These are phyloP conservation scores for Drosophila prostipennis DNA, from an alignment of 2,888 invertebrate species.

Conservation along the genomic window DNA sequence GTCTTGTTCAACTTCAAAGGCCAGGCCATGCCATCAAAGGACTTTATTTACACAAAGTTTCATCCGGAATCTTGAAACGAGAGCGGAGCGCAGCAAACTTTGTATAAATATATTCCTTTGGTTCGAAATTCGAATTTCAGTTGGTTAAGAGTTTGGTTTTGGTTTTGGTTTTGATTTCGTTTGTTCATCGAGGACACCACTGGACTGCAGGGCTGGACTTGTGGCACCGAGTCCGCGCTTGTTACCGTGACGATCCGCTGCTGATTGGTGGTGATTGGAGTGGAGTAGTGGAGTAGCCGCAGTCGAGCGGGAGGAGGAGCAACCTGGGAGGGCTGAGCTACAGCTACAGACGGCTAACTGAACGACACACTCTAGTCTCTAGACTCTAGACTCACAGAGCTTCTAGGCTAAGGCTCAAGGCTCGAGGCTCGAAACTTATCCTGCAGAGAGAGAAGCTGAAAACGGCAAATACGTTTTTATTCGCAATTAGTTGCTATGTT, in stretches of 20 bases:
- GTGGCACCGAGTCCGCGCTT: conserved; percentile 52
- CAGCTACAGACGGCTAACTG: conserved; percentile 59
- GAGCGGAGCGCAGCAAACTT: conserved; percentile 68
- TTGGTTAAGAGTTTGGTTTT: conserved; percentile 29
- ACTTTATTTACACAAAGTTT: conserved; percentile 84
- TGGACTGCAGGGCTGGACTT: conserved; percentile 27
- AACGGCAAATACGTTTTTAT: conserved; percentile 83
- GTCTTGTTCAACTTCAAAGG: conserved; percentile 30
- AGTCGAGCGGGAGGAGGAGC: conserved; percentile 39
- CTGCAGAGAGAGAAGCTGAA: conserved; percentile 83
- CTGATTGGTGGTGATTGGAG: conserved; percentile 5
- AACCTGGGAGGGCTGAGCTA: conserved; percentile 48
- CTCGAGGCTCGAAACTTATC: conserved; percentile 74
- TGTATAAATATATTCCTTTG: conserved; percentile 84
- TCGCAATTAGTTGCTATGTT: conserved; percentile 56
- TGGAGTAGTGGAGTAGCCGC: conserved; percentile 57
- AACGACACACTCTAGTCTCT: conserved; percentile 58
- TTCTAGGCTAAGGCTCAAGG: conserved; percentile 43
- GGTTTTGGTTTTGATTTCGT: conserved; percentile 37
- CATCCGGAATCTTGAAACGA: background rate
- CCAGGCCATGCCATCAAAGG: conserved; percentile 67
- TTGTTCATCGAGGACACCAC: conserved; percentile 28
- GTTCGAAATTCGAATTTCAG: conserved; percentile 15
- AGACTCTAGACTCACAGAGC: conserved; percentile 46
- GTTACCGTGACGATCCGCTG: conserved; percentile 68